phyloP scores from a whole-genome alignment of 2,888 invertebrate species.

The Sialis fuliginosa region DNA sequence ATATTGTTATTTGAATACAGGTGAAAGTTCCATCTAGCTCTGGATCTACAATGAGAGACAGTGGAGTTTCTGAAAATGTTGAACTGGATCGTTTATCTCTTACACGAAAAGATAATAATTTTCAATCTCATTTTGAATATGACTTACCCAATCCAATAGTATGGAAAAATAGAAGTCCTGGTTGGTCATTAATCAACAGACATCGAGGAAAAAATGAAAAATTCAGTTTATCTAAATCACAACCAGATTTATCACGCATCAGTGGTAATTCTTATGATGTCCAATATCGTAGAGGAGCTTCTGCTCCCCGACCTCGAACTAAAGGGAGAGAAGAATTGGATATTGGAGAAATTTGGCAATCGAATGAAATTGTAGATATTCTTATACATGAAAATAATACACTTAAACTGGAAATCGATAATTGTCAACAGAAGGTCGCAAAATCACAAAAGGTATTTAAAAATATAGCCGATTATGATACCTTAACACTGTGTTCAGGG shows the following conservation, averaged over 20 bases:
- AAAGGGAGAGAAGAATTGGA: slow-evolving; percentile 37
- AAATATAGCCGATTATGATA: neutral
- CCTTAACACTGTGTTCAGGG: neutral
- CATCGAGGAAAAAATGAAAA: slow-evolving; percentile 26
- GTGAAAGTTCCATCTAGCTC: slow-evolving; percentile 20
- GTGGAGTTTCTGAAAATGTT: slow-evolving; percentile 13
- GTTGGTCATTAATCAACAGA: slow-evolving; percentile 18
- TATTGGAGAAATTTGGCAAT: slow-evolving; percentile 40
- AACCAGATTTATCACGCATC: slow-evolving; percentile 59
- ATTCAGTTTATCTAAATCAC: slow-evolving; percentile 55
- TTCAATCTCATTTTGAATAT: slow-evolving; percentile 12
- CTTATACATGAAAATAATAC: slow-evolving; percentile 71
- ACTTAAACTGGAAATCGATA: slow-evolving; percentile 66
- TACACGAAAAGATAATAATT: slow-evolving; percentile 13
- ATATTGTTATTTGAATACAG: no score
- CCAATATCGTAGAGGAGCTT: slow-evolving; percentile 21
- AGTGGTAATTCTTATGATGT: slow-evolving; percentile 6
- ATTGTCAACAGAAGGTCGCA: slow-evolving; percentile 64
- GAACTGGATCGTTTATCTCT: slow-evolving; percentile 12
- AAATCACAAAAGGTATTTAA: slow-evolving; percentile 62
- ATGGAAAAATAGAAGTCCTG: slow-evolving; percentile 22
- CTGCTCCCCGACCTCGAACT: slow-evolving; percentile 31
- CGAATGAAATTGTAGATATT: slow-evolving; percentile 60
- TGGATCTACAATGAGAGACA: slow-evolving; percentile 12
- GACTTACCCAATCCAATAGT: slow-evolving; percentile 23